These are phyloP conservation scores for Lonchura striata DNA, from an alignment of 2,113 vertebrate genomes.

Conservation along the genomic window DNA sequence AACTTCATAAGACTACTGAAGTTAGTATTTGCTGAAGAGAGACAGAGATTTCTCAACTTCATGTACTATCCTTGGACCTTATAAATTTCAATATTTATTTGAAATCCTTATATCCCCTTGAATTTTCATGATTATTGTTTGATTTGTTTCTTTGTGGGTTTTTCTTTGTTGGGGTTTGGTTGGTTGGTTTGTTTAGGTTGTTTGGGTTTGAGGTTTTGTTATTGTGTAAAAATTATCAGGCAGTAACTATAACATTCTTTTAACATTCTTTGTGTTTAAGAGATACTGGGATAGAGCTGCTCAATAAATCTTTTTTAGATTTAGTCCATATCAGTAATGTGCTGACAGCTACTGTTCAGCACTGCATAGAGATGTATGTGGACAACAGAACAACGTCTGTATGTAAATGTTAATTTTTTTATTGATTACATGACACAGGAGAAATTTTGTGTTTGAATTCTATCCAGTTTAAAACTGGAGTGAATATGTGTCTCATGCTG, in stretches of 20 bases:
- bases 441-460: background rate
- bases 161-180: background rate
- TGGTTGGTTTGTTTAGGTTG: background rate
- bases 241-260: background rate
- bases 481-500: background rate
- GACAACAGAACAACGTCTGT: background rate
- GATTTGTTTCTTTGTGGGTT: background rate
- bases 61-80: background rate
- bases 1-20: background rate
- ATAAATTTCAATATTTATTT: background rate
- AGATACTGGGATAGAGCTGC: background rate
- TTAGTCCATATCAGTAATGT: background rate
- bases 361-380: background rate
- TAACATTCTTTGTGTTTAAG: background rate
- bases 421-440: background rate
- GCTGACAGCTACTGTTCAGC: background rate
- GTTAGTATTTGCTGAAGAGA: background rate
- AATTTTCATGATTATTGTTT: background rate
- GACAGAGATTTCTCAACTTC: background rate
- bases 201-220: background rate
- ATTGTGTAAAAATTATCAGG: background rate
- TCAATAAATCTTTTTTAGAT: background rate
- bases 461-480: background rate
- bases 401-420: background rate
- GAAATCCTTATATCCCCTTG: background rate